Percentiles rank a stretch among this genome's conserved stretches.
These are phyloP conservation scores for Colletes collaris DNA, from an alignment of 2,888 invertebrate species.

Conservation along the genomic window DNA sequence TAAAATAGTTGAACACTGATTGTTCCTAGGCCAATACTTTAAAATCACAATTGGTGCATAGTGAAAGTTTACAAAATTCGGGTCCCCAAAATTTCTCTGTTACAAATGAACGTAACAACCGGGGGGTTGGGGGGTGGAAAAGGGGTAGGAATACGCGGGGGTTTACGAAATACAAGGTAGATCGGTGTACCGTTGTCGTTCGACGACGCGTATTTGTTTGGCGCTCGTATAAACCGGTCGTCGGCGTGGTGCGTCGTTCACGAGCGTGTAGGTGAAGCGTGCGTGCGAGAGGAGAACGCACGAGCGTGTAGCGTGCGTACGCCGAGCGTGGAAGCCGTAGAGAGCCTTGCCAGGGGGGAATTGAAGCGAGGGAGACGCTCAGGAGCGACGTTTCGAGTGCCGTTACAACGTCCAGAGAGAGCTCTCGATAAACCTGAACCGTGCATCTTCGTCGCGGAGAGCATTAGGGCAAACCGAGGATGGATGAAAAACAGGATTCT, in stretches of 20 bases:
- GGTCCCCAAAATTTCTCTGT: no score
- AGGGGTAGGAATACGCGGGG: slow-evolving; percentile 21
- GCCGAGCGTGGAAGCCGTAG: slow-evolving; percentile 13
- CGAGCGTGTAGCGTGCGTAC: slow-evolving; percentile 17
- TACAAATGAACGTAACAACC: no score
- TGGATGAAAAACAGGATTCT: slow-evolving; percentile 53
- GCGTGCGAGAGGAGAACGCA: slow-evolving; percentile 5
- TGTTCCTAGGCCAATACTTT: no score
- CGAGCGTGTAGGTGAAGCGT: slow-evolving; percentile 32
- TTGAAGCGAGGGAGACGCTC: slow-evolving; percentile 35
- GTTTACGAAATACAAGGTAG: slow-evolving; percentile 40
- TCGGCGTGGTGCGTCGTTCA: slow-evolving; percentile 28
- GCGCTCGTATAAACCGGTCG: slow-evolving; percentile 58
- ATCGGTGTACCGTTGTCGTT: slow-evolving; percentile 62
- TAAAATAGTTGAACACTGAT: no score
- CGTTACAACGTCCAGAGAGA: slow-evolving; percentile 66
- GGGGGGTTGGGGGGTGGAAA: no score
- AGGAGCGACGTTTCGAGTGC: slow-evolving; percentile 61
- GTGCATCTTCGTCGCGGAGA: slow-evolving; percentile 33
- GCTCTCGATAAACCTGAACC: slow-evolving; percentile 62
- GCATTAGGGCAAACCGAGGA: slow-evolving; percentile 39
- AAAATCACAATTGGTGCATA: no score
- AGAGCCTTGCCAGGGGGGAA: slow-evolving; percentile 39
- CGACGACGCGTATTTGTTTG: slow-evolving; percentile 58
- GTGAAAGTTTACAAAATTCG: no score